These are phyloP conservation scores for Aratinga solstitialis DNA, from an alignment of 2,797 vertebrate genomes.

Conservation along the genomic window DNA sequence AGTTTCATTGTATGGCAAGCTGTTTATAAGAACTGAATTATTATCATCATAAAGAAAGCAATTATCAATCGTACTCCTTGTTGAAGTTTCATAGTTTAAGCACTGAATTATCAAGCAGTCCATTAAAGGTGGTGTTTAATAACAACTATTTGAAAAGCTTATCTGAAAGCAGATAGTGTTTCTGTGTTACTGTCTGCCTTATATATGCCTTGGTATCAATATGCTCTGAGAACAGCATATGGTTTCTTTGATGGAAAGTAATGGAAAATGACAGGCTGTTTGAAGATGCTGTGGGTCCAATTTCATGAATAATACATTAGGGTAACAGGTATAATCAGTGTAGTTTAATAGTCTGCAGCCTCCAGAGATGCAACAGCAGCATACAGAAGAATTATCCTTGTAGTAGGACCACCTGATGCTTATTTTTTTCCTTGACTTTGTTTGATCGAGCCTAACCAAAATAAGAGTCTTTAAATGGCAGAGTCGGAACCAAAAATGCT, in stretches of 20 bases:
- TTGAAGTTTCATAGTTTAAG: slow-evolving; percentile 27
- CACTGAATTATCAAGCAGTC: slow-evolving; percentile 43
- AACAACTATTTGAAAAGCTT: slow-evolving; percentile 53
- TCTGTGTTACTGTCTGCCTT: slow-evolving; percentile 39
- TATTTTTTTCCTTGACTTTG: neutral
- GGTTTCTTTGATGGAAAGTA: slow-evolving; percentile 83
- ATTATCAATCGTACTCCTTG: neutral
- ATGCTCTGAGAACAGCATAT: slow-evolving; percentile 75
- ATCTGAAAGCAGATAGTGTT: slow-evolving; percentile 35
- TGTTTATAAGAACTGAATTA: neutral
- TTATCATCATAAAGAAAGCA: neutral
- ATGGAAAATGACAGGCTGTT: slow-evolving; percentile 87
- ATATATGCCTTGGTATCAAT: slow-evolving; percentile 25
- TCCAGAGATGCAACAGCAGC: slow-evolving; percentile 74
- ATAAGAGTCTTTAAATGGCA: neutral
- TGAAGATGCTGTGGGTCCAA: slow-evolving; percentile 80
- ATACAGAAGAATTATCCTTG: slow-evolving; percentile 71
- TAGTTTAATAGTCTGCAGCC: slow-evolving; percentile 81
- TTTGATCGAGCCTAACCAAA: neutral
- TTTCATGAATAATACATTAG: slow-evolving; percentile 87
- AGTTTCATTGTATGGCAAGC: neutral
- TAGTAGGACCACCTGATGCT: slow-evolving; percentile 11
- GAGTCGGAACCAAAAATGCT: neutral
- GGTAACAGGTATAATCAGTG: slow-evolving; percentile 83
- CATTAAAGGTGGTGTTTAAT: slow-evolving; percentile 35